Percentiles rank a stretch among this genome's conserved stretches.
Conservation (phyloP, 2,888 invertebrate genomes). For the Apoderus coryli region DNA sequence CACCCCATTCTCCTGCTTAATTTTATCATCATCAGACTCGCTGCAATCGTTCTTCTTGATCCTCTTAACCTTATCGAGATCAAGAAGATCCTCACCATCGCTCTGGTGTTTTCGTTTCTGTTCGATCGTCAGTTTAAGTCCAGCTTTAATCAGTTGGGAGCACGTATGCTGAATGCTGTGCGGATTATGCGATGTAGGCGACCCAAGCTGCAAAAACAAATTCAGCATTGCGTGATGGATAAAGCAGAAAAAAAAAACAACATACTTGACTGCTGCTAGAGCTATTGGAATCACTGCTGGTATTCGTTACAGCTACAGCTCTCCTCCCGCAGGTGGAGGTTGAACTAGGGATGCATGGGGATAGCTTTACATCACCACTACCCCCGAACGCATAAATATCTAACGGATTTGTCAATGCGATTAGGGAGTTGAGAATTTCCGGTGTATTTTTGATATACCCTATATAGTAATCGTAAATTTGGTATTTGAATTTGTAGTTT, state of each 20-base stretch:
- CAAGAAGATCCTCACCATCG: constrained; percentile 43
- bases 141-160: constrained; percentile 81
- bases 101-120: constrained; percentile 64
- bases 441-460: too few relatives aligned
- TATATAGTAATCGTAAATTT: too few relatives aligned
- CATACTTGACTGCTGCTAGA: constrained; percentile 29
- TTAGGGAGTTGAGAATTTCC: constrained; percentile 81
- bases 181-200: constrained; percentile 35
- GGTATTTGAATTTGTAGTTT: too few relatives aligned
- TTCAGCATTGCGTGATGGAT: too few relatives aligned
- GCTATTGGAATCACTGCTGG: constrained; percentile 34
- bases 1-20: constrained; percentile 28
- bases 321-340: too few relatives aligned
- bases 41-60: constrained; percentile 35
- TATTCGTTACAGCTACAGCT: too few relatives aligned
- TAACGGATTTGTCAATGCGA: constrained; percentile 82
- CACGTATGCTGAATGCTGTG: constrained; percentile 61
- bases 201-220: constrained; percentile 30
- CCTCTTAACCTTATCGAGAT: constrained; percentile 31
- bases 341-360: constrained; percentile 6
- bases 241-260: too few relatives aligned
- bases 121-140: constrained; percentile 79
- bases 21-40: constrained; percentile 38
- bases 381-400: constrained; percentile 37
- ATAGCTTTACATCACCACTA: constrained; percentile 24